Percentiles rank a stretch among this genome's conserved stretches.
phyloP scores from a whole-genome alignment of 1,140 invertebrate genomes.

The Trichonephila clavipes region DNA sequence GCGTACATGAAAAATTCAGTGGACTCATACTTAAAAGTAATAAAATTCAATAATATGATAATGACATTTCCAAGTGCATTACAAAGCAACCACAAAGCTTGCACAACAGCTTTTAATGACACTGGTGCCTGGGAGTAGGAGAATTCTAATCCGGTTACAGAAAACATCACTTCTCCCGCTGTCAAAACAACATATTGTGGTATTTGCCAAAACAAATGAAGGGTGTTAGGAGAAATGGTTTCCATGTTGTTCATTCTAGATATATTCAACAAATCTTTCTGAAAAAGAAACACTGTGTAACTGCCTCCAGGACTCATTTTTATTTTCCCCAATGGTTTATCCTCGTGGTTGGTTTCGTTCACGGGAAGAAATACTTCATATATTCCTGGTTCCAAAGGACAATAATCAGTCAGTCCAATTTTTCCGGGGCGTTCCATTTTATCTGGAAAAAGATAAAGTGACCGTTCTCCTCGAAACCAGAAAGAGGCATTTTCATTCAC shows the following conservation, averaged over 20 bases:
- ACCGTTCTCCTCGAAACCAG: background rate
- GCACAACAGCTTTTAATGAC: slow-evolving; percentile 94
- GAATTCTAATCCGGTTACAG: slow-evolving; percentile 94
- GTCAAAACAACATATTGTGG: slow-evolving; percentile 92
- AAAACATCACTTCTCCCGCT: slow-evolving; percentile 92
- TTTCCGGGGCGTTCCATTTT: background rate
- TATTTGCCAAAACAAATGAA: background rate
- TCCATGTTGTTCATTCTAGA: background rate
- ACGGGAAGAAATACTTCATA: background rate
- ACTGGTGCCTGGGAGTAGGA: slow-evolving; percentile 91
- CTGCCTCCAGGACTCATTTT: background rate
- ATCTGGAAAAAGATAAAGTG: background rate
- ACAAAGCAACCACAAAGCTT: slow-evolving; percentile 93
- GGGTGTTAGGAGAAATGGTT: too few species aligned
- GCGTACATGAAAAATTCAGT: slow-evolving; percentile 94
- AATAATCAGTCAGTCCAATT: background rate
- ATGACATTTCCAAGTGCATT: slow-evolving; percentile 90
- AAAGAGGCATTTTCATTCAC: background rate
- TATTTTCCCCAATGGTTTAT: background rate
- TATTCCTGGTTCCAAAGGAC: background rate
- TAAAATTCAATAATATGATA: slow-evolving; percentile 76
- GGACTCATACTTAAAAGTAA: slow-evolving; percentile 83
- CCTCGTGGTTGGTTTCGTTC: background rate
- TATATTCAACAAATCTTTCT: background rate
- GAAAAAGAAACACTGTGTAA: background rate